Percentiles rank a stretch among this genome's conserved stretches.
These are phyloP conservation scores for Naja naja DNA, from an alignment of 2,113 vertebrate species.

Conservation along the genomic window DNA sequence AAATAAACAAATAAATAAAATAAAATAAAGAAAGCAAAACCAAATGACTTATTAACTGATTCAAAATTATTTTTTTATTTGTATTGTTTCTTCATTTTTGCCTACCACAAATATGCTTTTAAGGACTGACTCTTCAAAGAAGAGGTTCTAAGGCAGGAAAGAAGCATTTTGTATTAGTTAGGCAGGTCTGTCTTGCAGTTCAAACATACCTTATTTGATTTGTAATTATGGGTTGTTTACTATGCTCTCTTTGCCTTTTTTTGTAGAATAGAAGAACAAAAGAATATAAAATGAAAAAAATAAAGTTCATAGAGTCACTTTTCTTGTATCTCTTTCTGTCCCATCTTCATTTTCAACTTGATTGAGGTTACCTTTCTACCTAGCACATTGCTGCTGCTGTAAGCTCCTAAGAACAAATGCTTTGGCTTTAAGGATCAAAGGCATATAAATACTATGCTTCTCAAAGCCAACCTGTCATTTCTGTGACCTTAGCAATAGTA, in stretches of 20 bases:
- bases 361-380: not conserved
- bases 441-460: not conserved
- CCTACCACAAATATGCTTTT: not conserved
- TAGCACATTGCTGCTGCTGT: not conserved
- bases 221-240: not conserved
- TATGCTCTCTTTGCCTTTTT: not conserved
- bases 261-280: not conserved
- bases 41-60: not conserved
- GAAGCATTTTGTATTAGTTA: not conserved
- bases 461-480: not conserved
- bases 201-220: not conserved
- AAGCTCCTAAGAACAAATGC: not conserved
- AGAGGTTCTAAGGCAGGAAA: not conserved
- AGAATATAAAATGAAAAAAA: not conserved
- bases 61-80: not conserved
- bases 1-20: no score
- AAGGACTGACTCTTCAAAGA: not conserved
- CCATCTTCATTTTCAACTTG: not conserved
- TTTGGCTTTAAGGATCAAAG: not conserved
- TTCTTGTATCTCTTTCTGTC: not conserved
- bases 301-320: not conserved
- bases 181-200: not conserved
- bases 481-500: not conserved
- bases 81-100: not conserved
- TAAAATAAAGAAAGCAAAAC: not conserved